A percentile compares a stretch with the other conserved stretches of the same genome.
These are phyloP conservation scores for Clostera curtula DNA, from an alignment of 2,888 invertebrate genomes.

Conservation along the genomic window DNA sequence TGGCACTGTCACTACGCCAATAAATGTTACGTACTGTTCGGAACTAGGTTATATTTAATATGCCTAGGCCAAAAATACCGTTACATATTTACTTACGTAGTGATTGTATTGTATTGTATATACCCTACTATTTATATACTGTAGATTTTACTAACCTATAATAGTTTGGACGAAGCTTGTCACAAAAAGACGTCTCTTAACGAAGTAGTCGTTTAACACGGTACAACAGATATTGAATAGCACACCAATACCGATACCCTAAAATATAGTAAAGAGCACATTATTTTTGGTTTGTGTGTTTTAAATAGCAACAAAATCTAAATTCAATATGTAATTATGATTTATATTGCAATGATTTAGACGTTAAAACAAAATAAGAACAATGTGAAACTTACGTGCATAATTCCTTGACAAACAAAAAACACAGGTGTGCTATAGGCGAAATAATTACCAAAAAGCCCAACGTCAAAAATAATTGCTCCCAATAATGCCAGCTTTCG, in stretches of 20 bases:
- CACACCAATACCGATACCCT: slow-evolving; percentile 38
- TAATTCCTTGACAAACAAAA: slow-evolving; percentile 34
- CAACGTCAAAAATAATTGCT: slow-evolving; percentile 25
- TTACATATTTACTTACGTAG: too few relatives aligned
- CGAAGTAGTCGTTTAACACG: slow-evolving; percentile 41
- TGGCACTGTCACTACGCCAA: too few relatives aligned
- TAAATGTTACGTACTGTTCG: too few relatives aligned
- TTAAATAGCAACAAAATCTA: too few relatives aligned
- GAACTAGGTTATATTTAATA: too few relatives aligned
- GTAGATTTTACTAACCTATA: slow-evolving; percentile 31
- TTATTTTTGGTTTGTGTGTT: too few relatives aligned
- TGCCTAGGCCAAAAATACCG: too few relatives aligned
- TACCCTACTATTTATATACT: too few relatives aligned
- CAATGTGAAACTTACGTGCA: slow-evolving; percentile 31
- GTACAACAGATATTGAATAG: slow-evolving; percentile 35
- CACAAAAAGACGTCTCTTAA: slow-evolving; percentile 36
- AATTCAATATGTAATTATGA: too few relatives aligned
- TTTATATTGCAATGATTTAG: too few relatives aligned
- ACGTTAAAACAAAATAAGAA: too few relatives aligned
- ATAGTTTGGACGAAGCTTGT: slow-evolving; percentile 35
- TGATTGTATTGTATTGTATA: too few relatives aligned
- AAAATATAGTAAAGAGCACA: slow-evolving; percentile 13
- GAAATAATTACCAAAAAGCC: slow-evolving; percentile 32
- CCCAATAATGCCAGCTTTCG: slow-evolving; percentile 32
- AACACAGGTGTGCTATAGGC: slow-evolving; percentile 29